Evolutionary conservation across 2,888 invertebrate genomes (phyloP).

Genomic region (Bellardia pandia): DNA sequence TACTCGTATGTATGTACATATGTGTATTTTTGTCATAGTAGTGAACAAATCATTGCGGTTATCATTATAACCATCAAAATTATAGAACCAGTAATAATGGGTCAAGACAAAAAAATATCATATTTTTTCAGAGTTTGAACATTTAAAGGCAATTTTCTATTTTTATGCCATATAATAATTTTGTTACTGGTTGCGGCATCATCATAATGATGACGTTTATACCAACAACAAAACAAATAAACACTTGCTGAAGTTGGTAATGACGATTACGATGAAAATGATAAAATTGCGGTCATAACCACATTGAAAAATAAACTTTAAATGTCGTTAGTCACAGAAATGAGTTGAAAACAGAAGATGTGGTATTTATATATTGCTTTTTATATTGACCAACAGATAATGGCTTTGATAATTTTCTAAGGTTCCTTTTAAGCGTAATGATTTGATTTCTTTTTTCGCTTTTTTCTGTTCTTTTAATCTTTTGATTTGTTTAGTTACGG

Average conservation of each 20-base stretch:
- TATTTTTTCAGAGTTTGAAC: conserved; percentile 21
- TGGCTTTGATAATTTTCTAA: conserved; percentile 56
- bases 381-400: conserved; percentile 64
- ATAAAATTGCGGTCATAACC: conserved; percentile 62
- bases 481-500: conserved; percentile 25
- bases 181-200: conserved; percentile 27
- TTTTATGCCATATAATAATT: conserved; percentile 45
- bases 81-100: conserved; percentile 22
- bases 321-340: conserved; percentile 49
- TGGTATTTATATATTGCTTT: conserved; percentile 60
- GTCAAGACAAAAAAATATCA: conserved; percentile 14
- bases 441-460: conserved; percentile 23
- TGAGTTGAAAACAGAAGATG: conserved; percentile 8
- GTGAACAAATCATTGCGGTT: conserved; percentile 31
- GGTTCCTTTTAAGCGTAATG: conserved; percentile 40
- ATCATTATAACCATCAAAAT: conserved; percentile 48
- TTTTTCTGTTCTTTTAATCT: not conserved
- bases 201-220: conserved; percentile 1
- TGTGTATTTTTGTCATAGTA: not conserved
- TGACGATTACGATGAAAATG: conserved; percentile 47
- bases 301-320: conserved; percentile 47
- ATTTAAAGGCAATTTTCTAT: conserved; percentile 49
- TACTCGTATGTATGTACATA: not conserved
- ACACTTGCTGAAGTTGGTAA: not conserved
- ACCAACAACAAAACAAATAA: conserved; percentile 1